Evolutionary conservation across 2,797 vertebrate species (phyloP).

Genomic region (Dallia pectoralis): DNA sequence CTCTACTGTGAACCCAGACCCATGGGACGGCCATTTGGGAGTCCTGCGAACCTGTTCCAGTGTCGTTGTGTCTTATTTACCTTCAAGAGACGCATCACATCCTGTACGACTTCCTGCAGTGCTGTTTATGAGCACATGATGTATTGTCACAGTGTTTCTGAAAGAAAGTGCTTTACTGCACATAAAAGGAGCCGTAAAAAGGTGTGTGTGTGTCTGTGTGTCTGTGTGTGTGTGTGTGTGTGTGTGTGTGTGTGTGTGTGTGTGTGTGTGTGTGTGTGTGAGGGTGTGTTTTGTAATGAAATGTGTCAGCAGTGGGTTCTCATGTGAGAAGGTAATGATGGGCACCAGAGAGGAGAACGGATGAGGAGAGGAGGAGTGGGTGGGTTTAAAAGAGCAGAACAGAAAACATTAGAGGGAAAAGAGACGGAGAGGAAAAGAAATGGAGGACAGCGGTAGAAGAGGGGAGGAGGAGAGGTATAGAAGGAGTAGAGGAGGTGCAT

Average conservation of each 20-base stretch:
- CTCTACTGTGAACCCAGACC: background rate
- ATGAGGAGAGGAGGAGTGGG: constrained; percentile 58
- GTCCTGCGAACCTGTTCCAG: constrained; percentile 69
- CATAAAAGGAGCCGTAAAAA: constrained; percentile 1
- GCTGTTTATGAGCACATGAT: constrained; percentile 18
- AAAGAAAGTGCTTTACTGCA: constrained; percentile 3
- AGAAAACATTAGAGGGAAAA: too few species aligned
- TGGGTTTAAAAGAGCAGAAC: constrained; percentile 64
- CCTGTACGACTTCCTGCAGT: constrained; percentile 9
- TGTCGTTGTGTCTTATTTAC: constrained; percentile 47
- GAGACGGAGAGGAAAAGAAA: background rate
- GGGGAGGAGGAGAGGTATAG: background rate
- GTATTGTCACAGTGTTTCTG: constrained; percentile 12
- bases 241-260: too few species aligned
- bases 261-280: constrained; percentile 7
- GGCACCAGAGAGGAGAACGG: constrained; percentile 69
- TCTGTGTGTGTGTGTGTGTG: too few species aligned
- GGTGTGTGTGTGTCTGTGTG: background rate
- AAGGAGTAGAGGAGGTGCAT: background rate
- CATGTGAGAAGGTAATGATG: constrained; percentile 71
- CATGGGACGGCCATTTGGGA: constrained; percentile 57
- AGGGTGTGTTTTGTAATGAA: constrained; percentile 37
- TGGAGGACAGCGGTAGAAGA: background rate
- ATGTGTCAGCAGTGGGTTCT: constrained; percentile 62
- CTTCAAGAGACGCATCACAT: constrained; percentile 33